Evolutionary conservation across 2,888 invertebrate genomes (phyloP), one percentile per base, ranked within the genome.

Genomic region (Kryphioiulus occultus): DNA sequence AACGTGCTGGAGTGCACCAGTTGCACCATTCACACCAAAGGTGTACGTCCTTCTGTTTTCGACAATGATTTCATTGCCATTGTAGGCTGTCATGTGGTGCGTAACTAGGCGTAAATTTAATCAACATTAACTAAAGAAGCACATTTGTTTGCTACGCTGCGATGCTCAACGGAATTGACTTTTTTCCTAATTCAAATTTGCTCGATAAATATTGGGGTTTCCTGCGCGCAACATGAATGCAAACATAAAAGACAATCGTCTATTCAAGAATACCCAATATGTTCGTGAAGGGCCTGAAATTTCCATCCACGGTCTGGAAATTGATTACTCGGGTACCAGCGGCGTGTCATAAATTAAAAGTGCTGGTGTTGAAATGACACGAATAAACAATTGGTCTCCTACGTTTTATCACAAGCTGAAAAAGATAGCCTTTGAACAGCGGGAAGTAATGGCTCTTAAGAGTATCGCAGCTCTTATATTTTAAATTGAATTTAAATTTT

Each of bases 41-140:
- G n/a, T 53, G n/a, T 53, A n/a, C n/a, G n/a, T n/a, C 53, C n/a
- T 4, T n/a, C 10, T 53, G 53, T n/a, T 53, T n/a, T 53, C 53
- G n/a, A 53, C n/a, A 53, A 53, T 53, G 53, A n/a, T 53, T 44
- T 44, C 44, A 53, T 53, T 53, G 53, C 2, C 53, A 53, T 53
- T 53, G 15, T 53, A 7, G 4, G 19, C 19, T 53, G 53, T n/a
- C n/a, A n/a, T 0, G n/a, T 2, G n/a, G 53, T 53, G 53, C n/a
- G 53, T 53, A 53, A n/a, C n/a, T 53, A 53, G 53, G n/a, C 53
- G 53, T 53, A n/a, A 53, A 53, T 53, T 53, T 53, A 53, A 53
- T 53, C 53, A 53, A 53, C 53, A n/a, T n/a, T 53, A n/a, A 53
- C 53, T n/a, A 53, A 53, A 53, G 53, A 53, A 53, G n/a, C 53